Evolutionary conservation across 2,797 vertebrate genomes (phyloP), one percentile per base, ranked within the genome.

Genomic region (Sciurus carolinensis): DNA sequence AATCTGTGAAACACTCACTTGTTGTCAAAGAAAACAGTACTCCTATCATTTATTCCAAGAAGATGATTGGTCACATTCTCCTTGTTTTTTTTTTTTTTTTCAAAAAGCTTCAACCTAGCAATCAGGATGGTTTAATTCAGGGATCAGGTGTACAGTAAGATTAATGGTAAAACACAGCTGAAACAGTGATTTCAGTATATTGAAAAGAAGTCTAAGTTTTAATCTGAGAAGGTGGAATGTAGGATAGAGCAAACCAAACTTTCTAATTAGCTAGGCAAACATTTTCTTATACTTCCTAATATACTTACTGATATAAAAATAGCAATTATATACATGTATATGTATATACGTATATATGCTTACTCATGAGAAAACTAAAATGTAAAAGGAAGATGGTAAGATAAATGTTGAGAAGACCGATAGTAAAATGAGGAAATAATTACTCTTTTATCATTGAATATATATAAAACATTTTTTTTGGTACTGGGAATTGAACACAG

Each of bases 391-490:
- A 2, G 6, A 75, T 73, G 18, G 81, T 71, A 64, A 26, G 57
- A 66, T 93, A 85, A 90, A 84, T 69, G 50, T 71, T 66, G 8
- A 87, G 7, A 44, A 76, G 24, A n/a, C 1, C 47, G 42, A 89
- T 91, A 59, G 57, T 92, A 91, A 95, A 92, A 92, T 93, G 33
- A 85, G 36, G 39, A 94, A 82, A 90, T 87, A 95, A 94, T 95
- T 92, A 75, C 14, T 72, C n/a, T 79, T 97, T 77, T 36, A 22
- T 88, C 89, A 94, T 77, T 33, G 52, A 81, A 64, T 84, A 87
- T 71, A 22, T 67, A 64, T 54, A 54, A 54, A 5, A 54, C 39
- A 20, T 50, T 50, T 50, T 50, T 54, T 54, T 18, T 15, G 15
- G 18, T 54, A 20, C 54, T 54, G 18, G 54, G 14, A 6, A 54